Evolutionary conservation across 2,888 invertebrate genomes (phyloP).

Genomic region (Drosophila falleni): DNA sequence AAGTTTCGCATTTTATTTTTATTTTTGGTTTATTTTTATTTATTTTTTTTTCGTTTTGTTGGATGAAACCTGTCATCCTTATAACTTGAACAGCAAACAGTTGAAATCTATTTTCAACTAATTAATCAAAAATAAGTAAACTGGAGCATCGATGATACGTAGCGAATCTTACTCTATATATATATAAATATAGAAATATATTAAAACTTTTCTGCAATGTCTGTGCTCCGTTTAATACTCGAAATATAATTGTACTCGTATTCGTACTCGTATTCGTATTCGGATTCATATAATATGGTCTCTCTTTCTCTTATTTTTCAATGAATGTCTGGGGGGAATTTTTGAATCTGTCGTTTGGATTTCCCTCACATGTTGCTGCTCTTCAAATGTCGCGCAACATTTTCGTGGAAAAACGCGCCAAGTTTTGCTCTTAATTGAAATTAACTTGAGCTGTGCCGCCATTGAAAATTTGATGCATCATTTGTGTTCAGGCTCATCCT

Average conservation of each 20-base stretch:
- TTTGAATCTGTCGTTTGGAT: constrained; percentile 34
- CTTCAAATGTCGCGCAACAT: constrained; percentile 75
- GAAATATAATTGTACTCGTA: constrained; percentile 25
- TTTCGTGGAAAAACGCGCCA: constrained; percentile 66
- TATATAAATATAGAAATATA: constrained; percentile 8
- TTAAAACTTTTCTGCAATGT: constrained; percentile 36
- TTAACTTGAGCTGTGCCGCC: constrained; percentile 58
- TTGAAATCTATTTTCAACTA: constrained; percentile 78
- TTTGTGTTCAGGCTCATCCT: constrained; percentile 58
- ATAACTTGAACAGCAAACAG: constrained; percentile 44
- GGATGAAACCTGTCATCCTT: constrained; percentile 71
- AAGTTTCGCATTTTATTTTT: constrained; percentile 36
- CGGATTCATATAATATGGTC: constrained; percentile 25
- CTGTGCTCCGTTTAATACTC: constrained; percentile 50
- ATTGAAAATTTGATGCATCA: constrained; percentile 70
- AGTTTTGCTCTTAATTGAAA: constrained; percentile 68
- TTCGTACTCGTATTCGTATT: constrained; percentile 10
- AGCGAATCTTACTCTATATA: constrained; percentile 33
- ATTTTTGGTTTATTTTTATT: constrained; percentile 1
- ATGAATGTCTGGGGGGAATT: constrained; percentile 51
- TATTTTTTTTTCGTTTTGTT: neutral
- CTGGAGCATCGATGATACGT: constrained; percentile 75
- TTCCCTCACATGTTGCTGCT: constrained; percentile 56
- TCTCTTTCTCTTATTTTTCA: constrained; percentile 36
- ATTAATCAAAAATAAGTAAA: constrained; percentile 81